Evolutionary conservation across 1,140 invertebrate genomes (phyloP), one percentile per base, ranked within the genome.

Genomic region (Prorops nasuta): DNA sequence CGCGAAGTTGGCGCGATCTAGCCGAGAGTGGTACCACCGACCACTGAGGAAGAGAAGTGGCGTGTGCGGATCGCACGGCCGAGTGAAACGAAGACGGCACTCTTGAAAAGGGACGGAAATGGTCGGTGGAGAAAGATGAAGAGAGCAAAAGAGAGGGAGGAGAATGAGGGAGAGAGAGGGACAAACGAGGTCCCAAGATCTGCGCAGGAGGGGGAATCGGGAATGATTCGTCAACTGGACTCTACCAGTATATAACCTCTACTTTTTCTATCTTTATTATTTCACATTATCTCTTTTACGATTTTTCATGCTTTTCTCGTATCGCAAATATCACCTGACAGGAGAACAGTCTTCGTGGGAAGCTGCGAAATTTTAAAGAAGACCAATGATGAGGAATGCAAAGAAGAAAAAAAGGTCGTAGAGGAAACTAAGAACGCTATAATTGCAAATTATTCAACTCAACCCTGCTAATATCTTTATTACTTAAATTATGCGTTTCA

Each of bases 21-120:
- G 59, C 55, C 59, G 60, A 63, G 59, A 58, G 18, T 8, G 14
- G 17, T 3, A 19, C 61, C 35, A 17, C 18, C n/a, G 60, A 58
- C 60, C 60, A 63, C 57, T 60, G 62, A 64, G 54, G 60, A 64
- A 63, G 60, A 60, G 57, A 61, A 22, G 4, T 57, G 50, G 54
- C 50, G 58, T 62, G 60, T 57, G 60, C 49, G 60, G 54, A 63
- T 63, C 54, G 60, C 61, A 42, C 61, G 62, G 48, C 34, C 51
- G 31, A 32, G 62, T 52, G 19, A 60, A 60, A 64, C 60, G 58
- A 57, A 58, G 62, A 63, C 57, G 46, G 40, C 36, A 42, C 22
- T 59, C 36, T 4, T 4, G 10, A 10, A 28, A 4, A 28, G 24
- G 24, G 10, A 28, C 24, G 24, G 24, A 55, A 58, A 57, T 57